Base-by-base conservation (phyloP, 2,113 vertebrate species). In the Pygoscelis antarcticus region DNA sequence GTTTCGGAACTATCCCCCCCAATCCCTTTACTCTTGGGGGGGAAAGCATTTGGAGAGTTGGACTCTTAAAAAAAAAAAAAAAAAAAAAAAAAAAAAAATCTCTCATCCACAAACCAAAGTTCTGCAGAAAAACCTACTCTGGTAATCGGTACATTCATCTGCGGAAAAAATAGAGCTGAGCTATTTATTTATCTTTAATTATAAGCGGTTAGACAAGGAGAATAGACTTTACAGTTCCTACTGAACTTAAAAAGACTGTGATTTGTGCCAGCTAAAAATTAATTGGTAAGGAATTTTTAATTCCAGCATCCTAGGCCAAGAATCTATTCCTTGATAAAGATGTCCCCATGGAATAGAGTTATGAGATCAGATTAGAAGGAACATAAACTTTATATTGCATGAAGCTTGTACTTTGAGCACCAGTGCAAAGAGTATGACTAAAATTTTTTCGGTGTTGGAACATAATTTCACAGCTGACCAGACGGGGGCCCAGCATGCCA, bases 211-310 rank as follows among this genome's bases (percentile, higher is more conserved):
- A 97, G 97, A 92, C 91, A 97, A 92, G 96, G 80, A 96, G 96
- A 98, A 97, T 95, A 97, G 96, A 96, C 96, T 98, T 97, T 97
- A 96, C 16, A 95, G 94, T 92, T 97, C 81, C 70, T 93, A 83
- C 94, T 97, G 94, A 98, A 97, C 91, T 97, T 97, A 97, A 97
- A 92, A 97, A 97, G 89, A 70, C 55, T 93, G 89, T 91, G 70
- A 75, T 96, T 96, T 91, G 91, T 98, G 97, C 97, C 97, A 98
- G 86, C 96, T 60, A 81, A 97, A 98, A 98, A 98, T 98, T 97
- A 98, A 98, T 98, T 98, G 98, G 97, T 96, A 97, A 97, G 94
- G 94, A 97, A 97, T 96, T 97, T 96, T 98, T 97, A 93, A 83
- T 97, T 98, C 97, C 92, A 96, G 90, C 87, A 96, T 98, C 85